Conservation (phyloP, 1,140 invertebrate genomes). For the Trichonephila clavata region DNA sequence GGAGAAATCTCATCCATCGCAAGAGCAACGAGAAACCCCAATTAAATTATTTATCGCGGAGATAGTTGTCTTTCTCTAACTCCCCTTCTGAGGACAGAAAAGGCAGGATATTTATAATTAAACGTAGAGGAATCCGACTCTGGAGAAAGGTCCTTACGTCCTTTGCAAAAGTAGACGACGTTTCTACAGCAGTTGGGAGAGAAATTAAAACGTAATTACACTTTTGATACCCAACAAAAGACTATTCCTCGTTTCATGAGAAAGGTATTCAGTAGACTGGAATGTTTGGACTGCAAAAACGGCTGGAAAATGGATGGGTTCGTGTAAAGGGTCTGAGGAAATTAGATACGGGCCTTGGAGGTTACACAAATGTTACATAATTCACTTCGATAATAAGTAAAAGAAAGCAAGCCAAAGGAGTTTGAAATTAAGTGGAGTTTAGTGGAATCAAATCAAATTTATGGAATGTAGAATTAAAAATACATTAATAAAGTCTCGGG, state of each 20-base stretch:
- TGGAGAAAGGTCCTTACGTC: too few relatives aligned
- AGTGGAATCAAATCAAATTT: not conserved
- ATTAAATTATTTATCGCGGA: constrained; percentile 46
- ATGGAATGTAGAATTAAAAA: not conserved
- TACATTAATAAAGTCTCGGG: too few relatives aligned
- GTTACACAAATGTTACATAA: not conserved
- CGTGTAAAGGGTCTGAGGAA: not conserved
- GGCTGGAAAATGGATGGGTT: not conserved
- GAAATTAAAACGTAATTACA: constrained; percentile 55
- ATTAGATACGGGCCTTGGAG: not conserved
- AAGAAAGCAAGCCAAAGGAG: not conserved
- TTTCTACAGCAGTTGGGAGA: not conserved
- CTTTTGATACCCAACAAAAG: not conserved
- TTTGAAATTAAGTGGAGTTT: not conserved
- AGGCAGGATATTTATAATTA: constrained; percentile 45
- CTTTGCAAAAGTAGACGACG: too few relatives aligned
- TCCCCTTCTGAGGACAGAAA: not conserved
- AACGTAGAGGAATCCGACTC: not conserved
- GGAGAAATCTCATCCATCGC: not conserved
- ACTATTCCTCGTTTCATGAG: not conserved
- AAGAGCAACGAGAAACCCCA: not conserved
- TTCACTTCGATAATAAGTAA: not conserved
- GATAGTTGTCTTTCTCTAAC: not conserved
- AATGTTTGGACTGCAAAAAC: not conserved
- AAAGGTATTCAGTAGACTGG: not conserved